Percentiles rank a stretch among this genome's conserved stretches.
Conservation (phyloP, 2,113 vertebrate species). For the Nestor notabilis region DNA sequence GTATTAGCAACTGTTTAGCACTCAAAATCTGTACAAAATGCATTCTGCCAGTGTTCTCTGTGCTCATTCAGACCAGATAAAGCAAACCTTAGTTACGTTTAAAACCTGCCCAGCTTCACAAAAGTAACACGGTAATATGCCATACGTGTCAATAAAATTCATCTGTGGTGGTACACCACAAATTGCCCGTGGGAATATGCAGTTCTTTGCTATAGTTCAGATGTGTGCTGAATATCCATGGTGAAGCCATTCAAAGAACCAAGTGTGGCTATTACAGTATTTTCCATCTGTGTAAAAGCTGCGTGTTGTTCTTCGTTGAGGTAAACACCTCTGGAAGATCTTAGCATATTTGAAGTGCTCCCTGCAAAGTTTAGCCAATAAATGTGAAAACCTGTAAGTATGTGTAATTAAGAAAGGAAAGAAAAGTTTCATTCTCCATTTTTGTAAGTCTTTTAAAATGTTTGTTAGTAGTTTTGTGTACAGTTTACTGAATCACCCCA, state of each 20-base stretch:
- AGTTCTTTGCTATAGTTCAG: background rate
- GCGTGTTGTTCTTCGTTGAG: background rate
- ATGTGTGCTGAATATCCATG: background rate
- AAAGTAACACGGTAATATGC: background rate
- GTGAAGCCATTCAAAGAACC: background rate
- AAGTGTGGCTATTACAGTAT: background rate
- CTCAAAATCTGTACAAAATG: background rate
- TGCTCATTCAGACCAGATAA: conserved; percentile 4
- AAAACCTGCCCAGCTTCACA: conserved; percentile 1
- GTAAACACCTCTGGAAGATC: background rate
- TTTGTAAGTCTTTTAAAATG: conserved; percentile 66
- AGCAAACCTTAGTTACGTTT: background rate
- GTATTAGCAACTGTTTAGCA: background rate
- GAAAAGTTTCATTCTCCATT: conserved; percentile 53
- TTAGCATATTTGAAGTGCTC: background rate
- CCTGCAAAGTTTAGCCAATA: conserved; percentile 43
- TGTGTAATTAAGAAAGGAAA: conserved; percentile 61
- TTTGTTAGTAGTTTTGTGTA: conserved; percentile 66
- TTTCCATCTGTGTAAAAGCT: background rate
- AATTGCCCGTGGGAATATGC: background rate
- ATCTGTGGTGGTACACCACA: background rate
- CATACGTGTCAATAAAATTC: background rate
- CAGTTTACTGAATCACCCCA: conserved; percentile 42
- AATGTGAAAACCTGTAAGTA: conserved; percentile 72
- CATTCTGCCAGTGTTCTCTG: conserved; percentile 28